A percentile compares a stretch with the other conserved stretches of the same genome.
Evolutionary conservation across 2,888 invertebrate genomes (phyloP).

Genomic region (Sphinx pinastri): DNA sequence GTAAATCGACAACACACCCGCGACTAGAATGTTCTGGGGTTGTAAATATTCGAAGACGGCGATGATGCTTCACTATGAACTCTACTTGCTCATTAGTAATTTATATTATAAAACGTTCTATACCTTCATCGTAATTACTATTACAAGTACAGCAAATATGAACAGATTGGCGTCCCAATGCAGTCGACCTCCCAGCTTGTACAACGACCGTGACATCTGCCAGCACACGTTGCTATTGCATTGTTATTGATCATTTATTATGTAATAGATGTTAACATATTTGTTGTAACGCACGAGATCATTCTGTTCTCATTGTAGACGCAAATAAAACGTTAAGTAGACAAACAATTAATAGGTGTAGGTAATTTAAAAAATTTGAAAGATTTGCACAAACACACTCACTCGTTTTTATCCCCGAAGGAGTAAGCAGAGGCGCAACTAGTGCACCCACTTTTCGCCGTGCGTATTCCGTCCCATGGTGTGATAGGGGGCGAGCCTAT

Average conservation of each 20-base stretch:
- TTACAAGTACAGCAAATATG: neutral
- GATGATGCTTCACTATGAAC: too few relatives aligned
- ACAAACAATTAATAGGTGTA: too few relatives aligned
- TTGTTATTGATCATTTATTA: slow-evolving; percentile 37
- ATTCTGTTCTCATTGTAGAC: neutral
- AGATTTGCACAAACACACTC: too few relatives aligned
- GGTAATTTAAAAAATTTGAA: too few relatives aligned
- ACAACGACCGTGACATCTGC: slow-evolving; percentile 24
- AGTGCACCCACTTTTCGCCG: too few relatives aligned
- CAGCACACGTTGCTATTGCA: neutral
- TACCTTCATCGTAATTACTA: neutral
- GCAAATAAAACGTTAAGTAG: neutral
- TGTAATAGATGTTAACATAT: neutral
- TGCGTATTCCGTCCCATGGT: too few relatives aligned
- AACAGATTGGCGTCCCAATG: slow-evolving; percentile 12
- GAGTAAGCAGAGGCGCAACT: too few relatives aligned
- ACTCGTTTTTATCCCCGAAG: too few relatives aligned
- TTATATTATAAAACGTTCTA: neutral
- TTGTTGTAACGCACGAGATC: neutral
- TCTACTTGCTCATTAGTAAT: too few relatives aligned
- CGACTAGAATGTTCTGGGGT: neutral
- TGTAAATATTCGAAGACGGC: too few relatives aligned
- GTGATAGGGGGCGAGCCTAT: too few relatives aligned
- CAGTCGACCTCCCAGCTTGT: slow-evolving; percentile 14
- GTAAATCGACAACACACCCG: too few relatives aligned